Percentiles rank a stretch among this genome's conserved stretches.
phyloP scores from a whole-genome alignment of 2,888 invertebrate species.

The Tetropium fuscum region DNA sequence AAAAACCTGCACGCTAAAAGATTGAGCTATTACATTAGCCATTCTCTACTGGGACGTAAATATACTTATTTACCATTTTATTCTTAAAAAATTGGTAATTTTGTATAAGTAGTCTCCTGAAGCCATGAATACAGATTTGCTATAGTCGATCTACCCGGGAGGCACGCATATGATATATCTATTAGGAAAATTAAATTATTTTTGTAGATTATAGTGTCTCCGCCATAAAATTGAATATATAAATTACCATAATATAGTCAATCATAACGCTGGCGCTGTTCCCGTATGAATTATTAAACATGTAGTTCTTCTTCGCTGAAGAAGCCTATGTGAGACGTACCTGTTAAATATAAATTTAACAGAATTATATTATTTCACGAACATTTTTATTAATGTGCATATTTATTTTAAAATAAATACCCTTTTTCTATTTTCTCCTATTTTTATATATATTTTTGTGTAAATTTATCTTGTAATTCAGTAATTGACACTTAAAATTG shows the following conservation, averaged over 20 bases:
- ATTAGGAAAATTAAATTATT: conserved; percentile 55
- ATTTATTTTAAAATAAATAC: too few species aligned
- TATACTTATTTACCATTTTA: conserved; percentile 17
- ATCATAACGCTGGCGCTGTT: conserved; percentile 31
- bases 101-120: conserved; percentile 27
- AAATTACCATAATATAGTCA: conserved; percentile 41
- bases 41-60: conserved; percentile 22
- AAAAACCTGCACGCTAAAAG: conserved; percentile 4
- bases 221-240: conserved; percentile 31
- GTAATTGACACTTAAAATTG: too few species aligned
- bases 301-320: conserved; percentile 2
- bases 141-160: conserved; percentile 41
- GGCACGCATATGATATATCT: conserved; percentile 38
- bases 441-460: too few species aligned
- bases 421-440: too few species aligned
- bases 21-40: conserved; percentile 6
- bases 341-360: too few species aligned
- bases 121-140: conserved; percentile 36
- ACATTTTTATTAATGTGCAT: too few species aligned
- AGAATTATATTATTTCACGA: too few species aligned
- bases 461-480: too few species aligned
- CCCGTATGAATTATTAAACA: conserved; percentile 42
- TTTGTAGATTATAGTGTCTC: conserved; percentile 49
- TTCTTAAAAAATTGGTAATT: conserved; percentile 29
- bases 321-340: not conserved